phyloP scores from a whole-genome alignment of 2,888 invertebrate genomes.

The Blastobasis lacticolella region DNA sequence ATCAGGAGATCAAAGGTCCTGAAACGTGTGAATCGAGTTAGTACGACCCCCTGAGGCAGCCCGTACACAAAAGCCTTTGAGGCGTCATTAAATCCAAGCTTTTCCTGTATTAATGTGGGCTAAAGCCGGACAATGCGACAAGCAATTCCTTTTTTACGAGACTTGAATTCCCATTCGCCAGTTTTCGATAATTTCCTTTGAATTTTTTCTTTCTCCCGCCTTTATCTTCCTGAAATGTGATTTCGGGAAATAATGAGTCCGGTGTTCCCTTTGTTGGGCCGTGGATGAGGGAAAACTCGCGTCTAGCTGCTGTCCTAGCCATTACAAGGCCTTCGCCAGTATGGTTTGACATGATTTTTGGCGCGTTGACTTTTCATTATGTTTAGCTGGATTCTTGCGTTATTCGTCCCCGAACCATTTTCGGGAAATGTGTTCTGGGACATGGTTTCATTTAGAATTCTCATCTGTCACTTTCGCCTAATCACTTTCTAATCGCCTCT shows the following conservation, averaged over 20 bases:
- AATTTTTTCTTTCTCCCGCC: conserved; percentile 19
- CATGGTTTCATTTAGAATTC: too few species aligned
- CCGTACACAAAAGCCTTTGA: conserved; percentile 33
- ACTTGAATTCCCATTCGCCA: conserved; percentile 19
- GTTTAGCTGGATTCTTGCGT: too few species aligned
- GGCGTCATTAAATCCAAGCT: conserved; percentile 47
- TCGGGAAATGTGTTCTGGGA: too few species aligned
- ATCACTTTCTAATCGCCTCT: too few species aligned
- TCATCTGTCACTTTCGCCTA: too few species aligned
- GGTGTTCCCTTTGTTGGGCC: conserved; percentile 11
- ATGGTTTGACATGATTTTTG: too few species aligned
- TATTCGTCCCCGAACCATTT: too few species aligned
- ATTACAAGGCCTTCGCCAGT: too few species aligned
- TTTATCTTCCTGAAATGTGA: conserved; percentile 41
- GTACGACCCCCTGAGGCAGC: conserved; percentile 12
- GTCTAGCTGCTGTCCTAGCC: too few species aligned
- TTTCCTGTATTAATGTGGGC: conserved; percentile 33
- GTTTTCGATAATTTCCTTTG: conserved; percentile 34
- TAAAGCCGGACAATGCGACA: conserved; percentile 29
- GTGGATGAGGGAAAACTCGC: conserved; percentile 9
- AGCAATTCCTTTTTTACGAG: conserved; percentile 24
- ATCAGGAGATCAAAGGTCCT: conserved; percentile 42
- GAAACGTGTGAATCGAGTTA: conserved; percentile 52
- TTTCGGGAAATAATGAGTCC: conserved; percentile 36
- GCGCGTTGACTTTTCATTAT: too few species aligned